phyloP scores from a whole-genome alignment of 2,113 vertebrate genomes.

The Austrofundulus limnaeus region DNA sequence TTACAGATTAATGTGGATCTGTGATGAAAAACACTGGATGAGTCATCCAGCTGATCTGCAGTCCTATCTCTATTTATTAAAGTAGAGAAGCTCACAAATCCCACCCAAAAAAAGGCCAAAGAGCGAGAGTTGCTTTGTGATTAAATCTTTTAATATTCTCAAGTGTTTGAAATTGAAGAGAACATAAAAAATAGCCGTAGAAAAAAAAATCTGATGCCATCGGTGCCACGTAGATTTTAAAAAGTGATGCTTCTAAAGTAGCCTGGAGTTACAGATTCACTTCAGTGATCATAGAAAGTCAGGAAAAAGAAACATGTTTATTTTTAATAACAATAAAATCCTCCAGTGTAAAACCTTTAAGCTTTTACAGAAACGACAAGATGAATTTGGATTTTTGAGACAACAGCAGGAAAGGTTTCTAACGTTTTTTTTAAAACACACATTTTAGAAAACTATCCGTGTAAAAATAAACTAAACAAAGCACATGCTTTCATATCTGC shows the following conservation, averaged over 20 bases:
- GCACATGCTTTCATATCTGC: not conserved
- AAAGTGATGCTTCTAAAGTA: slow-evolving; percentile 2
- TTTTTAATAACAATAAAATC: slow-evolving; percentile 6
- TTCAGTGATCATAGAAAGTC: slow-evolving; percentile 10
- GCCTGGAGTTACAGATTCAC: slow-evolving; percentile 20
- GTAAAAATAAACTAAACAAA: not conserved
- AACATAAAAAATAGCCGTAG: slow-evolving; percentile 66
- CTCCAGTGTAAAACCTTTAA: slow-evolving; percentile 34
- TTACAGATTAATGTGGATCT: slow-evolving; percentile 5
- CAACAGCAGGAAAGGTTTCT: too few relatives aligned
- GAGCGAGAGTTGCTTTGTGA: slow-evolving; percentile 55
- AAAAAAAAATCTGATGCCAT: slow-evolving; percentile 47
- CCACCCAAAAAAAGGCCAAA: slow-evolving; percentile 57
- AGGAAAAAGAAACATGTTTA: not conserved
- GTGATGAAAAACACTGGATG: not conserved
- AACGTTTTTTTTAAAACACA: too few relatives aligned
- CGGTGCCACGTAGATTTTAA: slow-evolving; percentile 21
- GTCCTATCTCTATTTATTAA: slow-evolving; percentile 2
- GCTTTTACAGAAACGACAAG: too few relatives aligned
- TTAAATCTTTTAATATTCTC: slow-evolving; percentile 73
- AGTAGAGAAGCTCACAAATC: slow-evolving; percentile 52
- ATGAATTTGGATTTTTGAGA: too few relatives aligned
- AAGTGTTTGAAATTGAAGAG: slow-evolving; percentile 58
- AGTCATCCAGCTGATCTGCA: not conserved
- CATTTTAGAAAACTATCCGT: too few relatives aligned